phyloP scores from a whole-genome alignment of 53 echinoderm and acorn worm genomes.

The Hippasteria phrygiana region DNA sequence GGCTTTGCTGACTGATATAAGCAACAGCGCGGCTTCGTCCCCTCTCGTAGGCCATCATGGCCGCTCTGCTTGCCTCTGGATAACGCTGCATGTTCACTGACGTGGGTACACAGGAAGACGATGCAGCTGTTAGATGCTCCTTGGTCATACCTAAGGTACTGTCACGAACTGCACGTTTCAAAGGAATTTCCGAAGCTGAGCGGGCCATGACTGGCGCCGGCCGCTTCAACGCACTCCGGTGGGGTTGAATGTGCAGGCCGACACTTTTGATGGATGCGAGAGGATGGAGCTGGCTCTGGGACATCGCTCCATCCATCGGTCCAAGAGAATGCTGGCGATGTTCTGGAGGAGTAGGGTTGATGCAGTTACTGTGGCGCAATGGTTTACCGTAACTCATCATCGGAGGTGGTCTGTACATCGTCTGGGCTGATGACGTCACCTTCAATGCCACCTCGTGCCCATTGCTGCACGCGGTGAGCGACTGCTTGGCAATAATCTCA shows the following conservation, averaged over 20 bases:
- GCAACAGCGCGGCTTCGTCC: constrained; percentile 20
- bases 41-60: constrained; percentile 11
- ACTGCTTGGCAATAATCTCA: neutral
- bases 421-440: constrained; percentile 24
- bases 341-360: neutral
- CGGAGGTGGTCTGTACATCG: constrained; percentile 47
- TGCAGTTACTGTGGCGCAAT: constrained; percentile 5
- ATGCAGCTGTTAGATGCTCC: neutral
- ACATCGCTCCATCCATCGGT: constrained; percentile 1
- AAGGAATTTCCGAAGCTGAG: constrained; percentile 10
- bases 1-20: neutral
- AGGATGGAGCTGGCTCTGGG: constrained; percentile 13
- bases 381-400: constrained; percentile 51
- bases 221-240: constrained; percentile 26
- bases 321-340: neutral
- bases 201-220: constrained; percentile 25
- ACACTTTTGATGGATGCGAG: constrained; percentile 1
- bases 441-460: neutral
- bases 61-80: constrained; percentile 10
- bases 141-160: neutral
- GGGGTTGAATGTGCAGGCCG: constrained; percentile 20
- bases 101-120: constrained; percentile 49
- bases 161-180: constrained; percentile 23
- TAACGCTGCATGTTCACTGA: neutral
- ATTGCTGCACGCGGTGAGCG: neutral